phyloP scores from a whole-genome alignment of 2,113 vertebrate genomes.

The Cathartes aura region DNA sequence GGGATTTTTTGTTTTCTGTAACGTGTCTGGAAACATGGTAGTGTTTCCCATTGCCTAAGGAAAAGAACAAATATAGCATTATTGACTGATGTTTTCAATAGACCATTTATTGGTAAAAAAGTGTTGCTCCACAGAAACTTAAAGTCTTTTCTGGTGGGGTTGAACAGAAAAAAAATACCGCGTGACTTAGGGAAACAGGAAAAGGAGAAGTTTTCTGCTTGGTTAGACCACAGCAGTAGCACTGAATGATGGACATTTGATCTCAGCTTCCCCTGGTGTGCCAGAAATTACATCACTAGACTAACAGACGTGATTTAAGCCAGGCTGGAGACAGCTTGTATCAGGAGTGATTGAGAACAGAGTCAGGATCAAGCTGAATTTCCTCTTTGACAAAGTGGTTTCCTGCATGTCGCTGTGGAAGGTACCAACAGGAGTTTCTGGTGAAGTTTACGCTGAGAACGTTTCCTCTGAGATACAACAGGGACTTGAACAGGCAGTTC shows the following conservation, averaged over 20 bases:
- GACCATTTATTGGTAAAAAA: not conserved
- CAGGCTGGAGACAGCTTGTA: constrained; percentile 3
- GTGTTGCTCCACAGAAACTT: not conserved
- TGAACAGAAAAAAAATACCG: not conserved
- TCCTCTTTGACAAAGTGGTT: constrained; percentile 13
- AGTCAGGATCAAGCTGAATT: not conserved
- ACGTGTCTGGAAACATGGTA: not conserved
- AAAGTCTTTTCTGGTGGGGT: not conserved
- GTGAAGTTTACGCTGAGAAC: not conserved
- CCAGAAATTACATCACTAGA: not conserved
- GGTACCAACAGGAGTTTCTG: not conserved
- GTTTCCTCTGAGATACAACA: constrained; percentile 19
- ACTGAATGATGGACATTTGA: constrained; percentile 2
- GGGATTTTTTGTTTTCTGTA: not conserved
- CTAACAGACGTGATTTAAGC: not conserved
- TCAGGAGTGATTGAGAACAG: not conserved
- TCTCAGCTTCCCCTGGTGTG: not conserved
- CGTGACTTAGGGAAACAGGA: not conserved
- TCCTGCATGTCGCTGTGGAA: not conserved
- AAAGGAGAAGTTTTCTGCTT: not conserved
- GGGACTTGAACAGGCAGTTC: not conserved
- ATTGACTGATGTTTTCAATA: not conserved
- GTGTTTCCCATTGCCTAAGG: not conserved
- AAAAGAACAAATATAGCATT: not conserved
- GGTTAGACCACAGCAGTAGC: not conserved